Conservation (phyloP, 2,113 vertebrate species). For the Thryonomys swinderianus region DNA sequence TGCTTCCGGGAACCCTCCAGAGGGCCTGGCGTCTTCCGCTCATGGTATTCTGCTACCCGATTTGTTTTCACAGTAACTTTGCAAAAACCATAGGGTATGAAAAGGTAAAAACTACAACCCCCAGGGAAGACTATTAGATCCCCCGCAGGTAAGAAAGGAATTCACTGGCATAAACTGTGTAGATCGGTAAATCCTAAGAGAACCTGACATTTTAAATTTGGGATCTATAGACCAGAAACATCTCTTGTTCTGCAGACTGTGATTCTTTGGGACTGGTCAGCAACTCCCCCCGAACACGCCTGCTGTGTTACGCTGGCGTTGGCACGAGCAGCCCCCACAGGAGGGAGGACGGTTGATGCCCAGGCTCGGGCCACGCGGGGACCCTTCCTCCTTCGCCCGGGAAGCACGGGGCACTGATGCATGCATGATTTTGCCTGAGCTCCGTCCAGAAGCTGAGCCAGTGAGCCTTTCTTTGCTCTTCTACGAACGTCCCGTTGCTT, state of each 20-base stretch:
- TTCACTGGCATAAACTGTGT: not conserved
- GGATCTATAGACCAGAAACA: not conserved
- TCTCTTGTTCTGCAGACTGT: not conserved
- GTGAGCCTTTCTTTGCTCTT: not conserved
- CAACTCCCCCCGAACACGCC: not conserved
- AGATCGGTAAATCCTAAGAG: not conserved
- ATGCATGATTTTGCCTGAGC: not conserved
- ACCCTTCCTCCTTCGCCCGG: not conserved
- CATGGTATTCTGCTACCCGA: not conserved
- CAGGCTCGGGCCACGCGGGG: fast-evolving
- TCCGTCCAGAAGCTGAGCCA: not conserved
- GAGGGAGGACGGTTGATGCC: too few species aligned
- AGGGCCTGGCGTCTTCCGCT: not conserved
- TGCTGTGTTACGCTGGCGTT: not conserved
- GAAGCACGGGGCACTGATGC: too few species aligned
- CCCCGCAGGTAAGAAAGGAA: not conserved
- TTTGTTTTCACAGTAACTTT: not conserved
- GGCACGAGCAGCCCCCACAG: not conserved
- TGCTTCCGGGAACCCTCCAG: not conserved
- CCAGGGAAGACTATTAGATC: slow-evolving; percentile 20
- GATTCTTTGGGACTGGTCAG: not conserved
- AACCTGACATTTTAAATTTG: not conserved
- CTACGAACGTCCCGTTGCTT: not conserved
- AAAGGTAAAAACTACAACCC: not conserved
- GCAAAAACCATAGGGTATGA: slow-evolving; percentile 47